Evolutionary conservation across 2,113 vertebrate genomes (phyloP).

Genomic region (Notarius lentiginosus): DNA sequence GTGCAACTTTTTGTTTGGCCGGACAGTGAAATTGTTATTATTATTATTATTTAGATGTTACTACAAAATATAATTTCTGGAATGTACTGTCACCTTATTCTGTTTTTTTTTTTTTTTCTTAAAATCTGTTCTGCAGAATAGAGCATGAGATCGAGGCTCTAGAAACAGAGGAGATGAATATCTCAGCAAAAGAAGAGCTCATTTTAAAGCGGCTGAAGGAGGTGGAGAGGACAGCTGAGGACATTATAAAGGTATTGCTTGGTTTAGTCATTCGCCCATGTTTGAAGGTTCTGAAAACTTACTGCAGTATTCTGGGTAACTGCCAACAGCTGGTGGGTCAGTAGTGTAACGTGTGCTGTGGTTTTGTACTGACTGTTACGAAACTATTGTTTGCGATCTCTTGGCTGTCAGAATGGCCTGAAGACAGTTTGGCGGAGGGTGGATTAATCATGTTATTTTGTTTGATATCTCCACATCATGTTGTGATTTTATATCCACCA

Average conservation of each 20-base stretch:
- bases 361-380: slow-evolving; percentile 6
- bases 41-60: neutral
- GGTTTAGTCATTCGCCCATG: slow-evolving; percentile 17
- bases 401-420: slow-evolving; percentile 19
- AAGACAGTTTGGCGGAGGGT: neutral
- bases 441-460: slow-evolving; percentile 30
- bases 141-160: slow-evolving; percentile 85
- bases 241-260: slow-evolving; percentile 89
- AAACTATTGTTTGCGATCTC: slow-evolving; percentile 23
- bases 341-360: neutral
- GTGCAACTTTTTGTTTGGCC: no score
- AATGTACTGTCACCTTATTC: neutral
- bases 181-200: slow-evolving; percentile 83
- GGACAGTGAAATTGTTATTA: neutral
- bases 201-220: slow-evolving; percentile 87
- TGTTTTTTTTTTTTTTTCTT: neutral
- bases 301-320: neutral
- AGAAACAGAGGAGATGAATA: slow-evolving; percentile 83
- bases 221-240: slow-evolving; percentile 87
- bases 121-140: slow-evolving; percentile 70
- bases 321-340: neutral
- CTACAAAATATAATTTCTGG: neutral
- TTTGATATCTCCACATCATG: slow-evolving; percentile 42
- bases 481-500: slow-evolving; percentile 58
- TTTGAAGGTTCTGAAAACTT: slow-evolving; percentile 16